Conservation (phyloP, 1,140 invertebrate genomes). For the Battus philenor region DNA sequence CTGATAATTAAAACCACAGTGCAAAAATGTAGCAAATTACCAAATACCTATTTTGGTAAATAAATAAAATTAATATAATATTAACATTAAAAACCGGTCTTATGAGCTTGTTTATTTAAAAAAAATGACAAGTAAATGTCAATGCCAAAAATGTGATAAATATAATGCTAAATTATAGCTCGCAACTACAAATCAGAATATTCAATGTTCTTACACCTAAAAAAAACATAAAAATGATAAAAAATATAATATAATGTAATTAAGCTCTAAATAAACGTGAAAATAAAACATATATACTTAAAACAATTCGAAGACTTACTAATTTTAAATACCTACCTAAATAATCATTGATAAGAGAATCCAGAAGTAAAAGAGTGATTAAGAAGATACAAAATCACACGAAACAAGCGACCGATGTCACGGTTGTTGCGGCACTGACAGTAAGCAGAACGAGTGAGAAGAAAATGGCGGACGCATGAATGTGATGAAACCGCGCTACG, state of each 20-base stretch:
- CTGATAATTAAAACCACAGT: too few relatives aligned
- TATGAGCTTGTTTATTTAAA: not conserved
- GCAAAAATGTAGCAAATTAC: not conserved
- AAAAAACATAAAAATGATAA: too few relatives aligned
- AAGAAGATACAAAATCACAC: slow-evolving; percentile 45
- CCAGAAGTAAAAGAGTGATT: slow-evolving; percentile 56
- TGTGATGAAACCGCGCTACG: slow-evolving; percentile 40
- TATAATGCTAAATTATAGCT: not conserved
- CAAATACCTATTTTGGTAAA: not conserved
- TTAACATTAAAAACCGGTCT: not conserved
- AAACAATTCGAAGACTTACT: not conserved
- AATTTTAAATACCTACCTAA: slow-evolving; percentile 41
- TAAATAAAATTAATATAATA: not conserved
- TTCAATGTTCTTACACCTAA: too few relatives aligned
- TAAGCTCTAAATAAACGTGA: too few relatives aligned
- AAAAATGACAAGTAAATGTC: not conserved
- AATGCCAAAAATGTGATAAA: not conserved
- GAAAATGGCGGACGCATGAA: slow-evolving; percentile 59
- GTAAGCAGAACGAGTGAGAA: slow-evolving; percentile 63
- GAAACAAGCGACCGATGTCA: slow-evolving; percentile 38
- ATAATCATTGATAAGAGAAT: slow-evolving; percentile 30
- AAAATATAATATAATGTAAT: too few relatives aligned
- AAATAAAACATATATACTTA: not conserved
- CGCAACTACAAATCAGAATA: too few relatives aligned
- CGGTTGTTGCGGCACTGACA: slow-evolving; percentile 47